Percentiles rank a stretch among this genome's conserved stretches.
Conservation (phyloP, 2,888 invertebrate genomes). For the Dryococelus australis region DNA sequence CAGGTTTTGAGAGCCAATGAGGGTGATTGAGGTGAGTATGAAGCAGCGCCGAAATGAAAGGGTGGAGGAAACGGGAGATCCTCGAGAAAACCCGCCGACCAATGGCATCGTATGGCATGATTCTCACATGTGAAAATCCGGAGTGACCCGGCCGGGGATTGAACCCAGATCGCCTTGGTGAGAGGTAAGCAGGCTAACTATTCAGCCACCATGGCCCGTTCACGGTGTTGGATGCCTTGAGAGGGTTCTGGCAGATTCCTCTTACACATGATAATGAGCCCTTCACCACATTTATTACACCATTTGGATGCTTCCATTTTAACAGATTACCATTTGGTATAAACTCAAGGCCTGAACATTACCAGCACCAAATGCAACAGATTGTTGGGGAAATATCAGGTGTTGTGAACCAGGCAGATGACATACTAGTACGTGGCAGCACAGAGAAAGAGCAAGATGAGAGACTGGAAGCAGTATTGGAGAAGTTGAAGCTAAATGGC, state of each 20-base stretch:
- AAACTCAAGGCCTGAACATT: neutral
- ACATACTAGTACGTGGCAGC: neutral
- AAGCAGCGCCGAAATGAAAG: no score
- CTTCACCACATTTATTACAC: neutral
- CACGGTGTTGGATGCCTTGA: neutral
- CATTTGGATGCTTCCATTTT: neutral
- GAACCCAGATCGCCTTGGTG: no score
- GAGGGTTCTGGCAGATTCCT: neutral
- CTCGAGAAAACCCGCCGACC: no score
- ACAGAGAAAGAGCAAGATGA: neutral
- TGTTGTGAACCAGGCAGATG: neutral
- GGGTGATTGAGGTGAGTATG: no score
- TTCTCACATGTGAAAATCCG: no score
- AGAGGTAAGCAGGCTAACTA: no score
- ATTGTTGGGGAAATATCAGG: neutral
- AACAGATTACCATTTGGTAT: neutral
- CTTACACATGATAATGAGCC: neutral
- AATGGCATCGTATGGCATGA: no score
- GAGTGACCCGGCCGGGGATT: no score
- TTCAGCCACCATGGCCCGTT: neutral
- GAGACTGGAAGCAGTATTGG: neutral
- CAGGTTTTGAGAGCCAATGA: no score
- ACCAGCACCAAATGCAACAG: neutral
- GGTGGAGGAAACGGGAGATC: no score
- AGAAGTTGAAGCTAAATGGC: neutral